These are phyloP conservation scores for Euura lappo DNA, from an alignment of 1,140 invertebrate genomes.

Conservation along the genomic window DNA sequence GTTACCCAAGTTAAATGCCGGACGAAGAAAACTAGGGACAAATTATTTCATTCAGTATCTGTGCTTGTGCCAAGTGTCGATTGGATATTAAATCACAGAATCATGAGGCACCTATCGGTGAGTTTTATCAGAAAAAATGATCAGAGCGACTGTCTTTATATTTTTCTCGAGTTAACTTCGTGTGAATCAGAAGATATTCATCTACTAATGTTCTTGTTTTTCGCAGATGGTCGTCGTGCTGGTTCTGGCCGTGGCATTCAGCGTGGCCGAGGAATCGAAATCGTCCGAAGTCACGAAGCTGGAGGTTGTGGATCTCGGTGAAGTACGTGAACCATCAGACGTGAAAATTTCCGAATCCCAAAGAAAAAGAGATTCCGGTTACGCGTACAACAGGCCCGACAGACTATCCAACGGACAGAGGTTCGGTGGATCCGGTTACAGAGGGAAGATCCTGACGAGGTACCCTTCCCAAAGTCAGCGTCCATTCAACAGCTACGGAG, in stretches of 20 bases:
- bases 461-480: conserved; percentile 37
- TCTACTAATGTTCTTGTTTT: neutral
- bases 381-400: conserved; percentile 39
- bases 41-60: conserved; percentile 13
- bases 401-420: conserved; percentile 16
- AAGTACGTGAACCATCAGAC: conserved; percentile 16
- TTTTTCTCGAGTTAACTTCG: neutral
- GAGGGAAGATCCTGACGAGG: conserved; percentile 30
- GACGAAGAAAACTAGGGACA: conserved; percentile 11
- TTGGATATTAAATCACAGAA: conserved; percentile 31
- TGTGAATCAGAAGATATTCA: neutral
- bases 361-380: conserved; percentile 48
- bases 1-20: conserved; percentile 30
- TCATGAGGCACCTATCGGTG: conserved; percentile 46
- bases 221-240: conserved; percentile 1
- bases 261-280: conserved; percentile 14
- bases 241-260: neutral
- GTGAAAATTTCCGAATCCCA: conserved; percentile 31
- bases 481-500: conserved; percentile 49
- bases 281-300: conserved; percentile 27
- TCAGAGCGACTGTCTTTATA: neutral
- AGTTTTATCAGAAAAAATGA: conserved; percentile 20
- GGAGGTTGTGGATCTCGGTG: conserved; percentile 26
- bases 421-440: conserved; percentile 18
- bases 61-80: conserved; percentile 43